Base-by-base conservation (phyloP, 2,113 vertebrate genomes). In the Pampusana beccarii region DNA sequence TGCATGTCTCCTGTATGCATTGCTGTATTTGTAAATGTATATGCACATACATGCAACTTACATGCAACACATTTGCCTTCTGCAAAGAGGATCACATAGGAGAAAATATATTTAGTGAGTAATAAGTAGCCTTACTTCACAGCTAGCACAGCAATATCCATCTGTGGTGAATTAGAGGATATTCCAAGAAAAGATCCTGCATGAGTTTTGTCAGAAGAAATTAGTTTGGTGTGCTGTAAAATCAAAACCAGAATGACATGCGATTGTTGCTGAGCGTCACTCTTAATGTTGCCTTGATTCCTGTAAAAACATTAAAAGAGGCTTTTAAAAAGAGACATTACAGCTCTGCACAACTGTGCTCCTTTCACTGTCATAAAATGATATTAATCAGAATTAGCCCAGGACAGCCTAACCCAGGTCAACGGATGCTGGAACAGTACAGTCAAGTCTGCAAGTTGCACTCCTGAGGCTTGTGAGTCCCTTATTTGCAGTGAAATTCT, bases 171-270 rank as follows among this genome's bases (percentile, higher is more conserved):
- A 97, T 97, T 96, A 97, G 56, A 57, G 72, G 46, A 66, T 71
- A 92, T 67, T 88, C 81, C 46, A 91, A 93, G 88, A 95, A 95
- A 95, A 89, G 84, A 78, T 90, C 86, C 78, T 75, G 88, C 75
- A 62, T 78, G 70, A 74, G 80, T 93, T 96, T 95, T 96, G 95
- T 96, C 91, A 95, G 95, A 90, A 97, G 85, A 95, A 93, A 96
- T 97, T 97, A 86, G 70, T 91, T 96, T 85, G 79, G 93, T 86
- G 82, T 94, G 94, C 53, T 93, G 73, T 53, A 82, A 97, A 96
- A 97, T 96, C 91, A 93, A 95, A 97, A 93, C 78, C 93, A 96
- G 91, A 96, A 97, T 66, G 87, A 69, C 48, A 62, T 85, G 70
- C 38, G 84, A 95, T 92, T 62, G 25, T 50, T 93, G 84, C 83